phyloP scores from a whole-genome alignment of 2,113 vertebrate genomes.

The Pelecanus crispus region DNA sequence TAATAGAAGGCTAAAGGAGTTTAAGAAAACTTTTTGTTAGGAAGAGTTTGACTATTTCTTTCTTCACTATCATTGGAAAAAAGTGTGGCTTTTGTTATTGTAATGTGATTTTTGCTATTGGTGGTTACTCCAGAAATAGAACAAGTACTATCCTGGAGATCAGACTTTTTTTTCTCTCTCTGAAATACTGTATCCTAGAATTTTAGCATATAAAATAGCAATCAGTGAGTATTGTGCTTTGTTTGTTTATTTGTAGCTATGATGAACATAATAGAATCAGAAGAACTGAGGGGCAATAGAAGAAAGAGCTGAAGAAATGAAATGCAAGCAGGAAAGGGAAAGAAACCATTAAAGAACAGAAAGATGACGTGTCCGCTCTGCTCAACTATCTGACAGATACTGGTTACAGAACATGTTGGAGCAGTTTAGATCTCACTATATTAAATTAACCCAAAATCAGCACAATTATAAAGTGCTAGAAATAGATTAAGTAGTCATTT shows the following conservation, averaged over 20 bases:
- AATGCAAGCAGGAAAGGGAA: background rate
- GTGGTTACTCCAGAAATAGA: conserved; percentile 23
- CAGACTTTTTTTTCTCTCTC: background rate
- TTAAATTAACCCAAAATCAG: background rate
- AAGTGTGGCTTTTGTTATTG: background rate
- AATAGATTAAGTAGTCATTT: background rate
- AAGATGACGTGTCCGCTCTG: background rate
- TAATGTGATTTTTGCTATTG: conserved; percentile 20
- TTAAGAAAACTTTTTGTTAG: background rate
- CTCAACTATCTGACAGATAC: background rate
- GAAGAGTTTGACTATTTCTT: background rate
- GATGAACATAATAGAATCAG: background rate
- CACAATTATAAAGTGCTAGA: background rate
- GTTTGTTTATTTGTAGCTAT: conserved; percentile 36
- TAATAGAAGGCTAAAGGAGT: background rate
- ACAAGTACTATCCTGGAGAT: background rate
- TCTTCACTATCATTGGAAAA: background rate
- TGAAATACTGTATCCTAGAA: background rate
- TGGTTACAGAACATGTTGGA: background rate
- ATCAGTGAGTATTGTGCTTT: conserved; percentile 39
- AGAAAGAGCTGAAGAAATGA: background rate
- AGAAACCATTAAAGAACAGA: background rate
- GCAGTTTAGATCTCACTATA: background rate
- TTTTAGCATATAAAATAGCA: conserved; percentile 2
- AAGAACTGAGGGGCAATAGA: background rate